Base-by-base conservation (phyloP, 2,797 vertebrate species). In the Hemibagrus guttatus region DNA sequence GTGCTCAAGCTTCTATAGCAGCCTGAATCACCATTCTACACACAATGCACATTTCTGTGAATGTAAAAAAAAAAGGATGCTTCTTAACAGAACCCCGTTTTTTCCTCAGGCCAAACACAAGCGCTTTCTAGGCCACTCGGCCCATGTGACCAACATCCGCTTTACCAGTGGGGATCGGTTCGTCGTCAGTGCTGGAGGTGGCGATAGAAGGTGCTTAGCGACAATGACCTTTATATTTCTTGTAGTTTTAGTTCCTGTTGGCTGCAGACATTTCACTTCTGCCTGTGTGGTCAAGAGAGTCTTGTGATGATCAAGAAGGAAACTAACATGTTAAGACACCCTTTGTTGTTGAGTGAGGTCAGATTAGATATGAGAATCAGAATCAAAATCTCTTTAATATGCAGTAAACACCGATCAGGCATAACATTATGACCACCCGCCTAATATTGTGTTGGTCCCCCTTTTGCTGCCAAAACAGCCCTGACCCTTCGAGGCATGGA, bases 51-150 rank as follows among this genome's bases (percentile, higher is more conserved):
- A 42, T n/a, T 85, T 85, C 23, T 52, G 76, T 58, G 19, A 66
- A 64, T 61, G 49, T 86, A 28, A 74, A 72, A 35, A 28, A 35
- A 74, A 72, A 35, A 28, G 35, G 42, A 31, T 5, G 3, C 21
- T 46, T 84, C 58, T 84, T 14, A 87, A 23, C 58, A 83, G 19
- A 7, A 31, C 11, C 79, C 61, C 54, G 42, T 85, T 71, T 90
- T 39, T 64, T 89, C 69, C 81, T 88, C 89, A 99, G 98, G 97
- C 97, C 93, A 99, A 99, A 96, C 98, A 99, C 94, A 99, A 99
- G 90, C 96, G 98, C 84, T 99, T 98, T 95, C 93, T 99, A 91
- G 98, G 98, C 86, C 98, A 99, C 87, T 99, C 98, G 35, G 97
- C 98, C 90, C 98, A 99, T 75, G 92, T 99, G 95, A 98, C 98